Base-by-base conservation (phyloP, 35 echinoderm and acorn worm genomes). In the Ophiothrix spiculata region DNA sequence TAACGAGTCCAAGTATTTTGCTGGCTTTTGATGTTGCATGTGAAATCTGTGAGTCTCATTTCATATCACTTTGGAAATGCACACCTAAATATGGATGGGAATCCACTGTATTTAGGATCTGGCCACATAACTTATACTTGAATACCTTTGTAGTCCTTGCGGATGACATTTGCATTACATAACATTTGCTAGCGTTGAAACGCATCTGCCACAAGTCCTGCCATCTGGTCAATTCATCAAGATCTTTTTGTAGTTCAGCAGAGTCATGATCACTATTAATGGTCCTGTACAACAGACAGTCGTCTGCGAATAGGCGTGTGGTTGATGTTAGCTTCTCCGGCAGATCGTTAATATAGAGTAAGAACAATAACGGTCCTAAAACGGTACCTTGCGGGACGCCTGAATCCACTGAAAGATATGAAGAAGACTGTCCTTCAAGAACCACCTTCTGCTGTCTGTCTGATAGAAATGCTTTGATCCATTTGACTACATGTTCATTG, bases 271-370 rank as follows among this genome's bases (percentile, higher is more conserved):
- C 14, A 79, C 32, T 63, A 79, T 36, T 37, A 32, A 86, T 76
- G n/a, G 31, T 25, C 76, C 42, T 83, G 75, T 85, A 85, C 25
- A 85, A 0, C 17, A 77, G 32, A 42, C 88, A 90, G 60, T 90
- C 75, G 56, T 91, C 90, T 79, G 84, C 90, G 39, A 91, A 91
- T 0, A 87, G 84, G 19, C 82, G 21, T 12, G 39, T 29, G 74
- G 37, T 15, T n/a, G 78, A 81, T 39, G 36, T 31, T 56, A 87
- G 35, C 36, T 79, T 56, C 37, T 74, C 84, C 8, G 63, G 77
- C n/a, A 90, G 38, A 36, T 87, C 84, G 75, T 91, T 87, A 38
- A 91, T 86, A 39, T 86, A 81, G n/a, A 69, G 35, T 19, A 89
- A 33, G 33, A 83, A 89, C 11, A 75, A 36, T 38, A 76, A 39